Evolutionary conservation across 2,113 vertebrate genomes (phyloP), one percentile per base, ranked within the genome.

Genomic region (Rhodinocichla rosea): DNA sequence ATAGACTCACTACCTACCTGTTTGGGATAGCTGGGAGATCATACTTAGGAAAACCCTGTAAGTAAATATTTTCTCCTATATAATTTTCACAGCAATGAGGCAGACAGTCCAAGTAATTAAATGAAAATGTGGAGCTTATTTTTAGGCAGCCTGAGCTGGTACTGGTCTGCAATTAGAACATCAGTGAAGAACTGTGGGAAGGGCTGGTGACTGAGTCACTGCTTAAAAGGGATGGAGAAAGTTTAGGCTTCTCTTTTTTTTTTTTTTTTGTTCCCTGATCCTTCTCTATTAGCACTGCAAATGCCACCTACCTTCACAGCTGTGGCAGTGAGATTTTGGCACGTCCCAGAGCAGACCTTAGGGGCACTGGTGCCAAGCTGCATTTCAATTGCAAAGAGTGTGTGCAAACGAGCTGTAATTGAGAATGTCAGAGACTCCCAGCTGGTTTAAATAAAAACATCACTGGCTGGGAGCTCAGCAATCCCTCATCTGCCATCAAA

Each of bases 351-450:
- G 87, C 75, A 96, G 84, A 50, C 81, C 62, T 50, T 12, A 26
- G 87, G 63, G 35, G 74, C 42, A 1, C 47, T 15, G 28, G 33
- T 4, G 47, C 90, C 85, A 94, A 86, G 83, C 55, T 56, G 87
- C 82, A 60, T 90, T 87, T 83, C 95, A 77, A 68, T 85, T 86
- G 90, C 85, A 83, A 59, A 94, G 67, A 44, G 26, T 19, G 52
- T 67, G 76, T 88, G 94, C 95, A 93, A 92, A 95, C 79, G 81
- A 64, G 30, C 56, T 8, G 52, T 67, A 83, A 95, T 40, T 73
- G 87, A 90, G 92, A 97, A 97, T 94, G 93, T 92, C 94, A 95
- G 87, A 69, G 63, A 39, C 35, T 95, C 94, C 87, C 93, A 62
- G 18, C 17, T 59, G 90, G 77, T 53, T 92, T 14, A 28, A 83